A percentile compares a stretch with the other conserved stretches of the same genome.
These are phyloP conservation scores for Neuroterus valhalla DNA, from an alignment of 1,140 invertebrate species.

Conservation along the genomic window DNA sequence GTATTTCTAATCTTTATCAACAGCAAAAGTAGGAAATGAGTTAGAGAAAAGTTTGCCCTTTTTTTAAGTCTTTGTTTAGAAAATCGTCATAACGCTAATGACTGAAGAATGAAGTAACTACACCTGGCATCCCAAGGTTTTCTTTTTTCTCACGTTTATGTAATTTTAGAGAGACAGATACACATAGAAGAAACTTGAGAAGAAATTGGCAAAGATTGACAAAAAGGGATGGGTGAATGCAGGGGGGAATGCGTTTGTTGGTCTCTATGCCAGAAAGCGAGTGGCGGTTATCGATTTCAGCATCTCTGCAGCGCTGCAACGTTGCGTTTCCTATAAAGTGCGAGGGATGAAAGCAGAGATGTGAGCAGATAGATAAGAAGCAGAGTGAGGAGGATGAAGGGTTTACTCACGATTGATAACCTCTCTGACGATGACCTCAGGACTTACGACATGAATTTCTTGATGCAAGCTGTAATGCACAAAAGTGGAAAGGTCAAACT, in stretches of 20 bases:
- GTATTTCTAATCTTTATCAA: too few species aligned
- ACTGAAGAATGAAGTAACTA: not conserved
- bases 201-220: conserved; percentile 8
- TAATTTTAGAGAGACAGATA: not conserved
- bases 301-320: conserved; percentile 65
- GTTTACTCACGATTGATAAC: conserved; percentile 69
- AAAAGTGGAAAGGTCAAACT: conserved; percentile 69
- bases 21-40: too few species aligned
- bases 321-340: conserved; percentile 64
- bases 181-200: not conserved
- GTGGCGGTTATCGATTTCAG: conserved; percentile 68
- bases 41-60: too few species aligned
- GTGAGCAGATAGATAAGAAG: conserved; percentile 42
- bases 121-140: conserved; percentile 15
- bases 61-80: too few species aligned
- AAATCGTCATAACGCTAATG: too few species aligned
- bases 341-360: conserved; percentile 42
- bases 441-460: conserved; percentile 81
- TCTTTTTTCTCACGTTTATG: not conserved
- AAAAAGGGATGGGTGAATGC: not conserved
- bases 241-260: conserved; percentile 44
- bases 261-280: conserved; percentile 58
- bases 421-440: conserved; percentile 50
- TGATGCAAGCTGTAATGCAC: conserved; percentile 83
- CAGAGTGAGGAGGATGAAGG: conserved; percentile 50